Evolutionary conservation across 1,140 invertebrate species (phyloP).

Genomic region (Cydia pomonella): DNA sequence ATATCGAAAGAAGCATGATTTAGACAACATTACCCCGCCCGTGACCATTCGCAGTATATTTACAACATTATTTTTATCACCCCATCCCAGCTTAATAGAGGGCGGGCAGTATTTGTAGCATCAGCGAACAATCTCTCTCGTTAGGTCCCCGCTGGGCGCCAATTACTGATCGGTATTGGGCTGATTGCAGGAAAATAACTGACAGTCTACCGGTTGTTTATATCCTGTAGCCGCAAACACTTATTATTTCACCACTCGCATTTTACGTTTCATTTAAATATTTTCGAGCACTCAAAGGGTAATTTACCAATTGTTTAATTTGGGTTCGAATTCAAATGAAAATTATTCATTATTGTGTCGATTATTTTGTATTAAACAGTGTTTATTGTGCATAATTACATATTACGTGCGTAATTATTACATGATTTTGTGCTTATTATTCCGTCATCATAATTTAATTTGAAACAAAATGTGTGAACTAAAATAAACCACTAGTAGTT

Average conservation of each 20-base stretch:
- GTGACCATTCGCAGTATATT: conserved; percentile 11
- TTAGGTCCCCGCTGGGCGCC: conserved; percentile 58
- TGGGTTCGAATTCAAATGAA: background rate
- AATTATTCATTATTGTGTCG: background rate
- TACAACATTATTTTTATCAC: conserved; percentile 30
- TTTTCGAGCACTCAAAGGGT: background rate
- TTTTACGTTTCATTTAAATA: conserved; percentile 6
- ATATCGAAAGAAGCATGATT: conserved; percentile 15
- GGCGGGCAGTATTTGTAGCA: conserved; percentile 34
- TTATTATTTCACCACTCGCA: conserved; percentile 15
- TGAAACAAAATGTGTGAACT: too few species aligned
- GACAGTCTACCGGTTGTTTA: conserved; percentile 36
- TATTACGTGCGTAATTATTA: background rate
- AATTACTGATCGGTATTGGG: conserved; percentile 55
- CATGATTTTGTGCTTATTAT: background rate
- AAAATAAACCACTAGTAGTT: too few species aligned
- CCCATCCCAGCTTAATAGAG: conserved; percentile 32
- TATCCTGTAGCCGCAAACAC: conserved; percentile 34
- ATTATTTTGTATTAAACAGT: background rate
- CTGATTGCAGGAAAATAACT: conserved; percentile 63
- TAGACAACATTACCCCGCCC: conserved; percentile 17
- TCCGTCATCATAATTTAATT: background rate
- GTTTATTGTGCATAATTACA: background rate
- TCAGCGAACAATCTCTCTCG: conserved; percentile 60
- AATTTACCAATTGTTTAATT: conserved; percentile 13